phyloP scores from a whole-genome alignment of 2,113 vertebrate genomes.

The Amblyopsis rosae region DNA sequence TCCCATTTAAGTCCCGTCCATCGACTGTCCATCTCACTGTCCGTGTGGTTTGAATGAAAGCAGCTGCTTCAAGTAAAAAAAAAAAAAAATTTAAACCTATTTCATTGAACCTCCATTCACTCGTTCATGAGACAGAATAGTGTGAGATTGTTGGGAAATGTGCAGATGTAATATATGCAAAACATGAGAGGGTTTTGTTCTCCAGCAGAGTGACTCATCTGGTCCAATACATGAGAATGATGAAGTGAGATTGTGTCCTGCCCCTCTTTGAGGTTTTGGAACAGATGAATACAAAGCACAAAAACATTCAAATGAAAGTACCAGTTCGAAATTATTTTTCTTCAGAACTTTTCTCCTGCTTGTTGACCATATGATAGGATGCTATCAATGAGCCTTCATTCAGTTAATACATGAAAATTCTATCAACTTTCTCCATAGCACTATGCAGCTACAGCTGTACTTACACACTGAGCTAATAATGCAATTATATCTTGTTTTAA shows the following conservation, averaged over 20 bases:
- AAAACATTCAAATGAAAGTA: neutral
- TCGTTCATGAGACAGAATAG: neutral
- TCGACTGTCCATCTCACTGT: neutral
- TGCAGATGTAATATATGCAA: slow-evolving; percentile 24
- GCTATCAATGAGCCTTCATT: neutral
- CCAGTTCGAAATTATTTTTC: neutral
- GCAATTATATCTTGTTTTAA: too few species aligned
- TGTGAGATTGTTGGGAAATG: slow-evolving; percentile 10
- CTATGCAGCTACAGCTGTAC: too few species aligned
- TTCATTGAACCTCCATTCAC: neutral
- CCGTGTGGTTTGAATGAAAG: slow-evolving; percentile 10
- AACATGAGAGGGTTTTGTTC: slow-evolving; percentile 21
- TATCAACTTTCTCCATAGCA: too few species aligned
- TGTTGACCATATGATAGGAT: neutral
- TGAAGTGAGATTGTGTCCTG: slow-evolving; percentile 16
- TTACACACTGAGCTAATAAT: too few species aligned
- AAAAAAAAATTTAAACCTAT: too few species aligned
- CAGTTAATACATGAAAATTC: too few species aligned
- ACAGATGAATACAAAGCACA: neutral
- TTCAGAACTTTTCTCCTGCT: neutral
- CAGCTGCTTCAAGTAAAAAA: slow-evolving; percentile 39
- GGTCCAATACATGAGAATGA: slow-evolving; percentile 15
- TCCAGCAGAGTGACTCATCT: slow-evolving; percentile 7
- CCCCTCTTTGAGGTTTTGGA: neutral
- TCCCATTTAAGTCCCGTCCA: neutral